Percentiles rank a stretch among this genome's conserved stretches.
These are phyloP conservation scores for Anoplius nigerrimus DNA, from an alignment of 2,888 invertebrate genomes.

Conservation along the genomic window DNA sequence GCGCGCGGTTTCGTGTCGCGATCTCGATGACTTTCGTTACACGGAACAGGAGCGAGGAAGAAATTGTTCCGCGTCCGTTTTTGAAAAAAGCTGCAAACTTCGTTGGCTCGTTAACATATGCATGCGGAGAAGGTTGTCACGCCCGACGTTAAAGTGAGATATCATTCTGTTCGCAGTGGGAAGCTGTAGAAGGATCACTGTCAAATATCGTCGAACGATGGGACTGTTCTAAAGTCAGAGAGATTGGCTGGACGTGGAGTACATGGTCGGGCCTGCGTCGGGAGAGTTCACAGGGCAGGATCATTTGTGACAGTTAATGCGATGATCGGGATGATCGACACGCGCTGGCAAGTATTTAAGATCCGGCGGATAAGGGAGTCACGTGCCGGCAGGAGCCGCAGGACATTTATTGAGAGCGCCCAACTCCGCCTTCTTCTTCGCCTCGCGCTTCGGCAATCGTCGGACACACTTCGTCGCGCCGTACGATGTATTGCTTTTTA, in stretches of 20 bases:
- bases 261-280: neutral
- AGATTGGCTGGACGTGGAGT: no score
- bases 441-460: slow-evolving; percentile 39
- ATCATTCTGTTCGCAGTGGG: no score
- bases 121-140: no score
- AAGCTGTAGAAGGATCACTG: no score
- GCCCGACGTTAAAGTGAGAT: no score
- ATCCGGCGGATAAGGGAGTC: slow-evolving; percentile 67
- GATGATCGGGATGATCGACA: slow-evolving; percentile 64
- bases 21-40: slow-evolving; percentile 24
- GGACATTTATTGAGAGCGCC: slow-evolving; percentile 53
- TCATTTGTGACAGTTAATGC: slow-evolving; percentile 65
- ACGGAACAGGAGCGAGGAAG: neutral
- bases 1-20: neutral
- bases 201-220: no score
- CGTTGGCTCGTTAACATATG: no score
- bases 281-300: slow-evolving; percentile 26
- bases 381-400: slow-evolving; percentile 66
- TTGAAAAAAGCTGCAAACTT: no score
- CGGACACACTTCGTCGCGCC: slow-evolving; percentile 31
- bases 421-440: slow-evolving; percentile 23
- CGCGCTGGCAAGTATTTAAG: slow-evolving; percentile 70
- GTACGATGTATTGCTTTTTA: slow-evolving; percentile 69
- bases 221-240: no score
- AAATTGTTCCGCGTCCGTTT: no score